Base-by-base conservation (phyloP, 2,797 vertebrate species). In the Acanthis flammea region DNA sequence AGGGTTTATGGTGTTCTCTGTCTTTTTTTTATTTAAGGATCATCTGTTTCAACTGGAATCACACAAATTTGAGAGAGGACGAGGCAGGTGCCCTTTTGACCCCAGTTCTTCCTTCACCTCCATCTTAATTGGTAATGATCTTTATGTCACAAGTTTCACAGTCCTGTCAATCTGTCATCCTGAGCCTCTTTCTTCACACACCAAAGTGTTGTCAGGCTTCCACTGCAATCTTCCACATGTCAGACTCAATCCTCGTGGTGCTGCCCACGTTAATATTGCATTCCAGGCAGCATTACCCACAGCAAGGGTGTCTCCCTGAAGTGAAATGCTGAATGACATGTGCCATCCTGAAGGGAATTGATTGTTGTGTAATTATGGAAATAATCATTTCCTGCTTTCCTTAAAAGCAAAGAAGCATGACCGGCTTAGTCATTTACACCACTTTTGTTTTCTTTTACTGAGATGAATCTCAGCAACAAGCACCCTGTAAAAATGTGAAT, bases 21-120 rank as follows among this genome's bases (percentile, higher is more conserved):
- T 95, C 8, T 31, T 86, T 82, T 90, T 88, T 78, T 73, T 88
- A 99, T 37, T 93, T 23, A 96, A 99, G 99, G 98, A 98, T 84
- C 98, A 96, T 51, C 94, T 97, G 70, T 99, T 99, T 97, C 96
- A 97, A 68, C 97, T 99, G 95, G 99, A 99, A 93, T 96, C 95
- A 3, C 98, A 98, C 85, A 98, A 98, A 84, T 76, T 98, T 37
- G 98, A 99, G 91, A 98, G 98, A 86, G 99, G 99, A 95, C 98
- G 98, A 97, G 99, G 99, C 92, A 98, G 98, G 87, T 99, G 99
- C 95, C 99, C 99, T 4, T 99, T 98, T 75, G 98, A 99, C 96
- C 98, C 98, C 81, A 98, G 96, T 94, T 99, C 99, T 94, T 98
- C 99, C 86, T 99, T 98, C 83, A 97, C 98, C 93, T 98, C 98